These are phyloP conservation scores for Hyppa rectilinea DNA, from an alignment of 2,888 invertebrate genomes.

Conservation along the genomic window DNA sequence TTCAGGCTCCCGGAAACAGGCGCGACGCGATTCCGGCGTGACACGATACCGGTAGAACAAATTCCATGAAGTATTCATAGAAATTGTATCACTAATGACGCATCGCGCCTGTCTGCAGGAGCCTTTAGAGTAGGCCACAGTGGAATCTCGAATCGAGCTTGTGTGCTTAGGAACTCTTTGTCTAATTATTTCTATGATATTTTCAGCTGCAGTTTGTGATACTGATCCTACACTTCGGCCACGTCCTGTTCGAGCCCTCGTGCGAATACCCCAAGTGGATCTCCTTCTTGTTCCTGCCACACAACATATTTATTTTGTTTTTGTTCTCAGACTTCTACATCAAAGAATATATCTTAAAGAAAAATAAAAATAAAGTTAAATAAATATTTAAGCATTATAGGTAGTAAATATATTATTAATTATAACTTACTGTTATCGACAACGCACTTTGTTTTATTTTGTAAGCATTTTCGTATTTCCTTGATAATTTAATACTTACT, in stretches of 20 bases:
- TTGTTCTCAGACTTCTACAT: conserved; percentile 93
- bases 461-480: neutral
- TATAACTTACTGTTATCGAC: conserved; percentile 27
- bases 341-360: conserved; percentile 91
- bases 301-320: conserved; percentile 92
- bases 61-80: too few species aligned
- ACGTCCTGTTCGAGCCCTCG: conserved; percentile 89
- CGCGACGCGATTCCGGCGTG: too few species aligned
- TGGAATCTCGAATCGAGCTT: neutral
- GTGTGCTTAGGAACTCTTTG: neutral
- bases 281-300: conserved; percentile 91
- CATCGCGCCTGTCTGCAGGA: too few species aligned
- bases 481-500: neutral
- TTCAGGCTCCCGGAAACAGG: too few species aligned
- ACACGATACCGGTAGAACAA: too few species aligned
- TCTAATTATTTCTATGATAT: conserved; percentile 2
- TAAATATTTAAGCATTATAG: conserved; percentile 63
- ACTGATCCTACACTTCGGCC: conserved; percentile 91
- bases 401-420: conserved; percentile 51
- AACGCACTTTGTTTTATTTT: conserved; percentile 30
- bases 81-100: too few species aligned
- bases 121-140: too few species aligned
- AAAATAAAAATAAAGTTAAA: conserved; percentile 77
- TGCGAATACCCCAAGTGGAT: conserved; percentile 92
- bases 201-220: conserved; percentile 92